Conservation (phyloP, 1,140 invertebrate species). For the Charaxes varanes region DNA sequence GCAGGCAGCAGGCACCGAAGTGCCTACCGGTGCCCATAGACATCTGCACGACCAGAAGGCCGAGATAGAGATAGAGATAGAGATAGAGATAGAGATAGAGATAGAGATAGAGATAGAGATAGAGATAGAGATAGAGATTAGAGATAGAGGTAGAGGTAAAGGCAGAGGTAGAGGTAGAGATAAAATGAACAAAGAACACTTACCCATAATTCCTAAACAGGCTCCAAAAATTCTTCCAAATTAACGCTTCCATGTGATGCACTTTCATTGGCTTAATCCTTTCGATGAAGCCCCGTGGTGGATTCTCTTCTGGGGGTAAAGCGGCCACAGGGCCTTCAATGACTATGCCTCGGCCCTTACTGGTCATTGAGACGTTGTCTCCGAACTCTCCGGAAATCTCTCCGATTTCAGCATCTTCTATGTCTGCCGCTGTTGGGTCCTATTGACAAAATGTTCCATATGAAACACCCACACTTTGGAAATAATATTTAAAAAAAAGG, state of each 20-base stretch:
- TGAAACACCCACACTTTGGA: too few relatives aligned
- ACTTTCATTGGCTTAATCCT: slow-evolving; percentile 79
- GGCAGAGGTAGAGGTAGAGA: too few relatives aligned
- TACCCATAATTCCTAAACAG: slow-evolving; percentile 94
- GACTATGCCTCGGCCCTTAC: slow-evolving; percentile 76
- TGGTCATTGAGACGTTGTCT: slow-evolving; percentile 85
- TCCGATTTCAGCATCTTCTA: slow-evolving; percentile 78
- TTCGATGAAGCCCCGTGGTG: slow-evolving; percentile 67
- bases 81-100: too few relatives aligned
- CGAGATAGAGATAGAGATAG: too few relatives aligned
- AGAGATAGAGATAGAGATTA: too few relatives aligned
- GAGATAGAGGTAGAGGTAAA: too few relatives aligned
- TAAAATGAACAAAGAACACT: too few relatives aligned
- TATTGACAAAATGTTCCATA: slow-evolving; percentile 36
- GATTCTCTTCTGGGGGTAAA: slow-evolving; percentile 77
- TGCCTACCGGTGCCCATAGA: too few relatives aligned
- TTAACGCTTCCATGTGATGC: slow-evolving; percentile 86
- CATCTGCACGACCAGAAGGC: too few relatives aligned
- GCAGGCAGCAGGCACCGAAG: too few relatives aligned
- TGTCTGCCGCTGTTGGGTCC: slow-evolving; percentile 76
- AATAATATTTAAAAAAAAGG: too few relatives aligned
- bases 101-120: too few relatives aligned
- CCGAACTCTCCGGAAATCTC: slow-evolving; percentile 91
- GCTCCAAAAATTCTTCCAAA: slow-evolving; percentile 94
- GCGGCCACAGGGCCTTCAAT: slow-evolving; percentile 60